Percentiles rank a stretch among this genome's conserved stretches.
These are phyloP conservation scores for Anguilla megastoma DNA, from an alignment of 2,797 vertebrate genomes.

Conservation along the genomic window DNA sequence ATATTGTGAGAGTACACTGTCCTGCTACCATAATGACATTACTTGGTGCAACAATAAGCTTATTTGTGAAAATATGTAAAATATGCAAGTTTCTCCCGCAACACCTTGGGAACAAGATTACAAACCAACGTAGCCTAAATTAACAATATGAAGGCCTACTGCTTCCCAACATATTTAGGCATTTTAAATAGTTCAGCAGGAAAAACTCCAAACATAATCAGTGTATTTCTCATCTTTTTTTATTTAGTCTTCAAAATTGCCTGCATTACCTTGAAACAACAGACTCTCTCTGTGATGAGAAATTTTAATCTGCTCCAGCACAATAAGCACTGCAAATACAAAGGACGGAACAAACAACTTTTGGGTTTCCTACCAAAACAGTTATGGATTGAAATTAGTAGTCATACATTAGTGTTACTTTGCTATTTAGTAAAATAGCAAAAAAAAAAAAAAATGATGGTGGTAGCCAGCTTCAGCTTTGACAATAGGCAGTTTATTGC, in stretches of 20 bases:
- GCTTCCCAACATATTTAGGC: neutral
- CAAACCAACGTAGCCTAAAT: neutral
- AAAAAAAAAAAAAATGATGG: neutral
- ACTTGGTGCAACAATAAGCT: neutral
- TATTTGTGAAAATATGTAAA: neutral
- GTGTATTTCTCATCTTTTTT: neutral
- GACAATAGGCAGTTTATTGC: neutral
- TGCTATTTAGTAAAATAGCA: neutral
- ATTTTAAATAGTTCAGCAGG: neutral
- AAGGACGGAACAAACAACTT: neutral
- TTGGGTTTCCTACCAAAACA: neutral
- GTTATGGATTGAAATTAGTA: neutral
- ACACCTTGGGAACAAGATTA: neutral
- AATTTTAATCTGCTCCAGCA: neutral
- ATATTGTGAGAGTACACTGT: neutral
- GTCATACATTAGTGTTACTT: neutral
- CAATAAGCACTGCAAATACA: neutral
- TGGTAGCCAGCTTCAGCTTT: neutral
- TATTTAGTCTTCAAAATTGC: neutral
- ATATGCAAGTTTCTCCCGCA: neutral
- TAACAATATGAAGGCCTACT: neutral
- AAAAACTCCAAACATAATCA: neutral
- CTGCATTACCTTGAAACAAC: neutral
- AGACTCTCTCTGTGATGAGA: neutral
- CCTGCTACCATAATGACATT: no score